Evolutionary conservation across 2,113 vertebrate genomes (phyloP), one percentile per base, ranked within the genome.

Genomic region (Arenaria interpres): DNA sequence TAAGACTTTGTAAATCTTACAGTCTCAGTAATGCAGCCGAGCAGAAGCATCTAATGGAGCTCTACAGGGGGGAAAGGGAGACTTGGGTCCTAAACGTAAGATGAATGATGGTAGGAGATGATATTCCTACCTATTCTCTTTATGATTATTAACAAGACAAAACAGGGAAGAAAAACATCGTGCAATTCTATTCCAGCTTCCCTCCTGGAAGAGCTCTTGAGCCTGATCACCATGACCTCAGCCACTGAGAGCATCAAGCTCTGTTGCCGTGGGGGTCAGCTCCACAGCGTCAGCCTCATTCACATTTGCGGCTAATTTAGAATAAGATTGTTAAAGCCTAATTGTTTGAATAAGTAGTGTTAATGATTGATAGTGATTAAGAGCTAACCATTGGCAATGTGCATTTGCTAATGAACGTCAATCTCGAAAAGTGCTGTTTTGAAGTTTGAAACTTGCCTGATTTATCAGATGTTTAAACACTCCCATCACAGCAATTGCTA

Each of bases 321-420:
- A 85, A 7, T 74, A 84, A 81, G 60, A 78, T 18, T 91, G 80
- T 41, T 69, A 77, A 77, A 89, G 73, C 78, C 37, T 73, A 80
- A 87, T 75, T 91, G 69, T 89, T 91, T 71, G 66, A 92, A 62
- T 88, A 83, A 46, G 41, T 60, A 63, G 41, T n/a, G 51, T 67
- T 87, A 93, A 72, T n/a, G 69, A 93, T 75, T 89, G 68, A 81
- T 88, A 63, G 54, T 60, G 57, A 77, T 90, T 90, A 89, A 86
- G 60, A 21, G 2, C 50, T 74, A 87, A 73, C 73, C 56, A 78
- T 18, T 88, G 92, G 37, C 69, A 85, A 60, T 10, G 39, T 39
- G 20, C 72, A 86, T 93, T 91, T 95, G 45, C 28, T 95, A 95
- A 93, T 63, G 73, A 88, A 43, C 30, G 66, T 89, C 88, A 69